Evolutionary conservation across 1,140 invertebrate species (phyloP), one percentile per base, ranked within the genome.

Genomic region (Psix sp.): DNA sequence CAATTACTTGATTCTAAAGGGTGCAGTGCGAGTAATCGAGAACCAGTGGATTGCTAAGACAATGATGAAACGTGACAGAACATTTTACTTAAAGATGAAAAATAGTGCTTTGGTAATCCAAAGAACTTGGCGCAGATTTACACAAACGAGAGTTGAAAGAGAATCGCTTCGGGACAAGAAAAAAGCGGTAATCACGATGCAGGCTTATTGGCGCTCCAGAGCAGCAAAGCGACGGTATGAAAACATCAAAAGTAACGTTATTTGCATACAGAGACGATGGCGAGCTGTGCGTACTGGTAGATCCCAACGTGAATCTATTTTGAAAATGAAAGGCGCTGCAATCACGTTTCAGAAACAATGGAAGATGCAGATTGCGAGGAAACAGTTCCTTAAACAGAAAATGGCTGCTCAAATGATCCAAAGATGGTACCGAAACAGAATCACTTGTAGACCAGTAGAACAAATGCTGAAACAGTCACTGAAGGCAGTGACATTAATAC

Each of bases 1-100:
- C 7, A 35, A 79, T 14, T 92, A 89, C 60, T 5, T 88, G 1
- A 57, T 76, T 2, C 45, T 76, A 16, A 86, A 78, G 66, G 52
- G 45, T 4, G 77, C 84, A 1, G 83, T 76, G 0, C 46, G 48
- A 13, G 59, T 24, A 0, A 66, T 88, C 1, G 78, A 86, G 21
- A 59, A 18, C 4, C 54, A 57, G 26, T 86, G 79, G 77, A 57
- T 80, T 0, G 72, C 48, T 0, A 59, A 5, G 39, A 17, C 2
- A 2, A 2, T 5, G 1, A 59, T 75, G 18, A 38, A 46, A 1
- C 42, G 31, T 11, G 63, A 83, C 10, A 65, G 74, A 26, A 42
- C 56, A 7, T 15, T 24, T 4, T 84, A 77, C 16, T 9, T 74
- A 0, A 9, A 48, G 3, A 31, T 46, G 6, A 67, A 52, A 5